phyloP scores from a whole-genome alignment of 2,797 vertebrate species.

The Lycodopsis pacificus region DNA sequence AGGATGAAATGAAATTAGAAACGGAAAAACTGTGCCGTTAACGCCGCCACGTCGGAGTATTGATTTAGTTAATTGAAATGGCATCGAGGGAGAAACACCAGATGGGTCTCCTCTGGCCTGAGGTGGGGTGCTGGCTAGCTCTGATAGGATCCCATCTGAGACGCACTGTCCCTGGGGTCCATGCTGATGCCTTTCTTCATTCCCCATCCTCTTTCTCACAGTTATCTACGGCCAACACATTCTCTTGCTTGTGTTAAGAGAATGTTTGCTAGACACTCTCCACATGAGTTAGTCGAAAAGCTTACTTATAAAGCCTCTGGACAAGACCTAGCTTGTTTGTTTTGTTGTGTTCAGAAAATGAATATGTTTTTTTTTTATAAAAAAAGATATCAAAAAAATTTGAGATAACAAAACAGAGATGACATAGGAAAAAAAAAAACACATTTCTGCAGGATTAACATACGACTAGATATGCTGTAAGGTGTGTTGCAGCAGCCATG shows the following conservation, averaged over 20 bases:
- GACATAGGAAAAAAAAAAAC: neutral
- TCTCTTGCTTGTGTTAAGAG: slow-evolving; percentile 49
- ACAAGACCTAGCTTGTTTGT: slow-evolving; percentile 11
- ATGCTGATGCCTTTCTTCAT: slow-evolving; percentile 66
- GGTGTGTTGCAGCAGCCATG: slow-evolving; percentile 30
- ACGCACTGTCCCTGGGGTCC: slow-evolving; percentile 66
- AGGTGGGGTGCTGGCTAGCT: slow-evolving; percentile 74
- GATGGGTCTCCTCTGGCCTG: slow-evolving; percentile 80
- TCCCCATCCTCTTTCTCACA: slow-evolving; percentile 48
- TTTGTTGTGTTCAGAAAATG: slow-evolving; percentile 12
- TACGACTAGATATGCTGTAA: slow-evolving; percentile 22
- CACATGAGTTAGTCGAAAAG: slow-evolving; percentile 19
- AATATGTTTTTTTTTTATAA: neutral
- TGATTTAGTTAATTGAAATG: slow-evolving; percentile 87
- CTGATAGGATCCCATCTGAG: slow-evolving; percentile 80
- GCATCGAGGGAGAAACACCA: slow-evolving; percentile 77
- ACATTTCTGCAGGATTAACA: slow-evolving; percentile 14
- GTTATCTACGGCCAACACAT: slow-evolving; percentile 72
- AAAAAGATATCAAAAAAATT: neutral
- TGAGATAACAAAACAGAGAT: slow-evolving; percentile 1
- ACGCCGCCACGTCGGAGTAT: slow-evolving; percentile 70
- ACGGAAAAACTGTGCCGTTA: slow-evolving; percentile 72
- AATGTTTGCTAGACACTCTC: slow-evolving; percentile 48
- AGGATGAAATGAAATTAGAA: slow-evolving; percentile 82
- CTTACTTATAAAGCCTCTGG: slow-evolving; percentile 12